A percentile compares a stretch with the other conserved stretches of the same genome.
phyloP scores from a whole-genome alignment of 2,113 vertebrate species.

The Desmodus rotundus region DNA sequence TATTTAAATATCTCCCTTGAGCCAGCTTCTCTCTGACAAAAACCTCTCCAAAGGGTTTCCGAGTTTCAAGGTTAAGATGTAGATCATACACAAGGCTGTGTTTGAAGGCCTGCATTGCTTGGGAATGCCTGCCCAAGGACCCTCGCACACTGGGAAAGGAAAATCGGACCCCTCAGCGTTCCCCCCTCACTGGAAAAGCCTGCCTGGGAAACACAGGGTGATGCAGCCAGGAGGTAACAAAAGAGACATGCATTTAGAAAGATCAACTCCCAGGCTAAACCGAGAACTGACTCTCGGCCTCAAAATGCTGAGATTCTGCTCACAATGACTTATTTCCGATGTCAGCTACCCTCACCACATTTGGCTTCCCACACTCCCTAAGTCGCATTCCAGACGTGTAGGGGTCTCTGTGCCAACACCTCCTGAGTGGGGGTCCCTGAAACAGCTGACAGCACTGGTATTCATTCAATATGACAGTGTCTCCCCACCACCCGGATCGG shows the following conservation, averaged over 20 bases:
- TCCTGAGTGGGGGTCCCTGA: not conserved
- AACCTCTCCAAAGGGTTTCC: not conserved
- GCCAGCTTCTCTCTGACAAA: not conserved
- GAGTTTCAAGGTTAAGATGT: not conserved
- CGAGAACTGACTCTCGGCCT: not conserved
- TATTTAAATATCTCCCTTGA: rapidly evolving
- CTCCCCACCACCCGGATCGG: not conserved
- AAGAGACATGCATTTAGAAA: not conserved
- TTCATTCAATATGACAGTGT: not conserved
- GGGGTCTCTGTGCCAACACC: not conserved
- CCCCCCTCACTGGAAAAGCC: not conserved
- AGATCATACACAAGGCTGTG: not conserved
- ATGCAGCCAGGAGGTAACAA: not conserved
- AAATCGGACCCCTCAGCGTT: not conserved
- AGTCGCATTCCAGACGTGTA: not conserved
- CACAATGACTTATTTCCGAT: not conserved
- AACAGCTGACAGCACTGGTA: not conserved
- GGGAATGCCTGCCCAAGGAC: not conserved
- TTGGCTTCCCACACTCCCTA: not conserved
- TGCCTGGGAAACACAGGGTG: not conserved
- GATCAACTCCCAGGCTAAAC: not conserved
- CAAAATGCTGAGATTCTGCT: not conserved
- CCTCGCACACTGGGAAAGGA: not conserved
- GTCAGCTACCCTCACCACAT: not conserved
- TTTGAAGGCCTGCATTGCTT: not conserved